Base-by-base conservation (phyloP, 2,888 invertebrate genomes). In the Limnephilus rhombicus region DNA sequence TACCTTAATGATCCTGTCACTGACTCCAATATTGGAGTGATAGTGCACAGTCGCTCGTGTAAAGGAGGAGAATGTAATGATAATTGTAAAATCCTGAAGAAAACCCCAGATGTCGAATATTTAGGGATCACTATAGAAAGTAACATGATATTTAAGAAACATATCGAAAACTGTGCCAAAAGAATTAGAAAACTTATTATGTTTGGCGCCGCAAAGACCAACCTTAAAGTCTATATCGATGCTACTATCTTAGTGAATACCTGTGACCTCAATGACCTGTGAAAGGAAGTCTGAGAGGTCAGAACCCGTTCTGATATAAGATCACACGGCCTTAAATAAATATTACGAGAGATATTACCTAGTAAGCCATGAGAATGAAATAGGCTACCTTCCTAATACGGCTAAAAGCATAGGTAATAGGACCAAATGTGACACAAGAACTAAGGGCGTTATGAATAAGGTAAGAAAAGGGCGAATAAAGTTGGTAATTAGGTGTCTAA, bases 201-300 rank as follows among this genome's bases (percentile, higher is more conserved):
- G 18, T 68, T 68, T 68, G 24, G 68, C 24, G 24, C 68, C 24
- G 9, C 68, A 68, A 68, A 68, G 24, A 68, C 68, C 68, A 24
- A 68, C 24, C 68, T 68, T n/a, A 2, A 24, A 68, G 68, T 24
- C 0, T 68, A 0, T 68, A n/a, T n/a, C 68, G 24, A 68, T 68
- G 68, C 68, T 68, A 7, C 24, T 7, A 68, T 68, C 68, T 82
- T 31, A 34, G 82, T 82, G 87, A 68, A 87, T 87, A 53, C 24
- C 31, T 53, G 12, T 15, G 68, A 87, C 87, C 53, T 87, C 68
- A 18, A 5, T 53, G 87, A 68, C 87, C 87, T 86, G 15, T 68
- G 87, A 87, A 87, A 87, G 87, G 87, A 87, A 87, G 53, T 53
- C 31, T 15, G 9, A 87, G 87, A 87, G 87, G 87, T 87, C 87